Evolutionary conservation across 1,140 invertebrate genomes (phyloP), one percentile per base, ranked within the genome.

Genomic region (Cephus cinctus): DNA sequence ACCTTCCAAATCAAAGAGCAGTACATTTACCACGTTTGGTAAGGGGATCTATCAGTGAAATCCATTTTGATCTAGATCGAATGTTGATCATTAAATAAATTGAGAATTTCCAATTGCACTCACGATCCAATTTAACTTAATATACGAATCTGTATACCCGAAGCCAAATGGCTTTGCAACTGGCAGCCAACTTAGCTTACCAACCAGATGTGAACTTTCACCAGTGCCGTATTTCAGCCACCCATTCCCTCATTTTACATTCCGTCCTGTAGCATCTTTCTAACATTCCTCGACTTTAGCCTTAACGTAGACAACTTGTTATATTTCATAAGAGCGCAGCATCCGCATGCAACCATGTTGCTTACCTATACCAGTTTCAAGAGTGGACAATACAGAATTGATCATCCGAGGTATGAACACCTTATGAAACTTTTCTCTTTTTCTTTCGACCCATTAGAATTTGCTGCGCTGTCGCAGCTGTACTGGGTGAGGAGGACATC

Each of bases 201-300:
- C 35, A 46, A 36, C 38, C 51, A 53, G 55, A 53, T 46, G 47
- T 47, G 23, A 60, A 62, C 59, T 62, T 62, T 62, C 59, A 60
- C 59, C 38, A 42, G n/a, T 39, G 23, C 36, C 43, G 50, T 40
- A 27, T 20, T 31, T 44, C 21, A 27, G 47, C 44, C 2, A 15
- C 14, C 5, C 44, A 38, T 46, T 45, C 31, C 43, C 9, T n/a
- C 21, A 22, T n/a, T 46, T 38, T 27, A 46, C 21, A 38, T 46
- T 27, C 34, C 31, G 21, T 8, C 34, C 18, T 36, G 32, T 23
- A 25, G 39, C 32, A 38, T 25, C 36, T 46, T 23, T 27, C n/a
- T n/a, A n/a, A n/a, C n/a, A n/a, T n/a, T n/a, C n/a, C n/a, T n/a
- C n/a, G n/a, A n/a, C n/a, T n/a, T n/a, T n/a, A n/a, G n/a, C n/a